Evolutionary conservation across 1,140 invertebrate genomes (phyloP), one percentile per base, ranked within the genome.

Genomic region (Glomeris maerens): DNA sequence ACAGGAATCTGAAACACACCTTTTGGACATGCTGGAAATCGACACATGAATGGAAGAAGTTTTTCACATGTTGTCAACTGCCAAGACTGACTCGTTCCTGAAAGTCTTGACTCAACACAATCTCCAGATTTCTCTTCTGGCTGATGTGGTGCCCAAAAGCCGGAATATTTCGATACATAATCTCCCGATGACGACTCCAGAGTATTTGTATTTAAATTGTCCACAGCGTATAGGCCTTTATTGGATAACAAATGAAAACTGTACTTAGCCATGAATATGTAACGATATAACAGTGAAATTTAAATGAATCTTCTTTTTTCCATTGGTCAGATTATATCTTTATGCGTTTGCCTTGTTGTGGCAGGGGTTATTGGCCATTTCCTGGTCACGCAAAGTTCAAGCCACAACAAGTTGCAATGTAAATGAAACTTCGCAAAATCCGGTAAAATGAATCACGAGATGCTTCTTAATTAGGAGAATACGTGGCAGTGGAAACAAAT

Each of bases 41-140:
- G 78, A 64, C 93, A 97, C 76, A 96, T 85, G 67, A 95, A 97
- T 25, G 92, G 90, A 52, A 94, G 69, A 22, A 96, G 72, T 20
- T 83, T 82, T 73, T 96, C 91, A 64, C 92, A 96, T 10, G 89
- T 90, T 49, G 84, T 85, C 46, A 94, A 70, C 66, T 87, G 80
- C 90, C 90, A 95, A 53, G 84, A 89, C 68, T 93, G 88, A 21
- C 55, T 59, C 36, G 39, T 51, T 57, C 84, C 78, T n/a, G 76
- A 77, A 10, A 85, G 69, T 13, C 77, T 75, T 1, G 67, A 69
- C 26, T 60, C 80, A 75, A 93, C 89, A 68, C 91, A 95, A 69
- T 90, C 83, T 23, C 90, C 90, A 10, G 78, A 76, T 41, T 74
- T 72, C 20, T 86, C 80, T 66, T 91, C 79, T 1, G 92, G 92